Conservation (phyloP, 2,797 vertebrate species). For the Mus caroli region DNA sequence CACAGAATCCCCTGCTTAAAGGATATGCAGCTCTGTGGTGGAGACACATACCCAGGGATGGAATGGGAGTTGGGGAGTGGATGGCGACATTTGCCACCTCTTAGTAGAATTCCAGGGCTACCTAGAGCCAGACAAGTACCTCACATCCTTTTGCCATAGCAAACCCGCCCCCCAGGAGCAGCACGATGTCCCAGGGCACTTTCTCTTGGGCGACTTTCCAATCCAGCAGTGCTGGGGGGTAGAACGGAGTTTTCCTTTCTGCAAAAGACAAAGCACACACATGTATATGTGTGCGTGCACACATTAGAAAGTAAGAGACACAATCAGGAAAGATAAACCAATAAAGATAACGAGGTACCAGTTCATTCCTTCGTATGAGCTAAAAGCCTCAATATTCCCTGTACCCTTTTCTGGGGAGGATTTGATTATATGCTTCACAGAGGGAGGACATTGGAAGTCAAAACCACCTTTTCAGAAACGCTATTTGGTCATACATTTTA, state of each 20-base stretch:
- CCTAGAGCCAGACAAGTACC: conserved; percentile 86
- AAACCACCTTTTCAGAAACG: conserved; percentile 26
- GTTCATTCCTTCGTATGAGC: not conserved
- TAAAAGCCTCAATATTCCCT: not conserved
- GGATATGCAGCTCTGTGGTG: not conserved
- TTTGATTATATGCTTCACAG: too few species aligned
- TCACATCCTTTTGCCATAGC: conserved; percentile 97
- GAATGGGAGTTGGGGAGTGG: not conserved
- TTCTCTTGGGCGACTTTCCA: conserved; percentile 96
- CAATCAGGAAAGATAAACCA: not conserved
- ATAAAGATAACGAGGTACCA: not conserved
- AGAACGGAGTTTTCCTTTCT: conserved; percentile 85
- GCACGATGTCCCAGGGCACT: conserved; percentile 96
- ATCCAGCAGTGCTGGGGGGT: conserved; percentile 91
- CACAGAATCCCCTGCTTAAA: not conserved
- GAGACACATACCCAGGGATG: not conserved
- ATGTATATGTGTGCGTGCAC: not conserved
- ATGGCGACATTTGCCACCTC: not conserved
- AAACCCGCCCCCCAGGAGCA: conserved; percentile 98
- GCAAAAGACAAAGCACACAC: conserved; percentile 68
- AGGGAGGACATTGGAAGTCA: not conserved
- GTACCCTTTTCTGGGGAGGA: not conserved
- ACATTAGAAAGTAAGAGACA: not conserved
- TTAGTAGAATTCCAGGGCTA: not conserved
- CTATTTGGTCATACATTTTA: not conserved